These are phyloP conservation scores for Amazona guildingii DNA, from an alignment of 2,113 vertebrate genomes.

Conservation along the genomic window DNA sequence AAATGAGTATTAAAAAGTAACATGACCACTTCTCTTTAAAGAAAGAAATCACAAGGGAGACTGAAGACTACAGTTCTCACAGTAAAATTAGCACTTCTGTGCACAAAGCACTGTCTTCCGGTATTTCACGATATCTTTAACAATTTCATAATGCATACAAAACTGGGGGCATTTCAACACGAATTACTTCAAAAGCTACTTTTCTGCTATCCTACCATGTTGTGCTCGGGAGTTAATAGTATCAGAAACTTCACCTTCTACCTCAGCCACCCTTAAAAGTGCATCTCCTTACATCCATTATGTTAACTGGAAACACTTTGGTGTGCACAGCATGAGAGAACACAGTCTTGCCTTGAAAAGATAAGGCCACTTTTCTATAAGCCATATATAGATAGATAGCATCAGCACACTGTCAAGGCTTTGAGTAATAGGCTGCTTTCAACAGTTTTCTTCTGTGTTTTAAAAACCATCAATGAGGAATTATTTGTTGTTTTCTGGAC, in stretches of 20 bases:
- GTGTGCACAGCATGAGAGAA: background rate
- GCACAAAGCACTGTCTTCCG: slow-evolving; percentile 36
- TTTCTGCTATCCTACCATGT: background rate
- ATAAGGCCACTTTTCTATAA: background rate
- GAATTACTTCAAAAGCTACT: background rate
- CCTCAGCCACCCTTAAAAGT: background rate
- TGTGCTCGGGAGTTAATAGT: background rate
- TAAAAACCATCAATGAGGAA: background rate
- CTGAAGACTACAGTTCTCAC: slow-evolving; percentile 19
- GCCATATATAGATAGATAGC: background rate
- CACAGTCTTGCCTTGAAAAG: background rate
- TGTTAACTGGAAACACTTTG: background rate
- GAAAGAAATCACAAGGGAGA: slow-evolving; percentile 48
- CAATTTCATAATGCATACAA: slow-evolving; percentile 27
- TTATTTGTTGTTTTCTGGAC: background rate
- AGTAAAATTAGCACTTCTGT: slow-evolving; percentile 38
- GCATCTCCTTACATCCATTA: background rate
- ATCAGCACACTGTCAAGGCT: background rate
- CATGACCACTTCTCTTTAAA: background rate
- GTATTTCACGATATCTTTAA: slow-evolving; percentile 17
- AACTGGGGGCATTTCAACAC: background rate
- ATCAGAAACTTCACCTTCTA: background rate
- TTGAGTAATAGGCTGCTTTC: background rate
- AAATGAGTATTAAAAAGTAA: slow-evolving; percentile 20
- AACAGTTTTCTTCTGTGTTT: background rate